Base-by-base conservation (phyloP, 2,113 vertebrate genomes). In the Mesoclemmys tuberculata region DNA sequence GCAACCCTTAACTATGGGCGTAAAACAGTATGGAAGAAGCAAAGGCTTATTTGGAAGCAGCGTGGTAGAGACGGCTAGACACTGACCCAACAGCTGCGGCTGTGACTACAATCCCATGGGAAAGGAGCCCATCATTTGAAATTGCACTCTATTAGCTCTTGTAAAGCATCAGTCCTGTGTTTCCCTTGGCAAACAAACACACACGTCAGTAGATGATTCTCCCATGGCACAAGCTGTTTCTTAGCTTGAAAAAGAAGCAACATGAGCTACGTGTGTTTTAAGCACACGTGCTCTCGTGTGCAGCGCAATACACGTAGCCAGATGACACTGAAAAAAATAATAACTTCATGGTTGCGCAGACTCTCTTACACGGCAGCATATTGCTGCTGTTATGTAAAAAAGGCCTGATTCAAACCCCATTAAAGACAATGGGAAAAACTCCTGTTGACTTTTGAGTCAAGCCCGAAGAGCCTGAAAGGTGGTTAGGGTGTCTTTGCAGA, bases 281-380 rank as follows among this genome's bases (percentile, higher is more conserved):
- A 88, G 22, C 46, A 49, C 11, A 51, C 24, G 87, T 24, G 26
- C 44, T 55, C 55, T 51, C 55, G 24, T 4, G 2, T 2, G 58
- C 54, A 0, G 22, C 5, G 83, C 31, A 38, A 94, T 26, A 0
- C 0, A 0, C 16, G 0, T 4, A 61, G 27, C 51, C 27, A 55
- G 29, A 75, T 26, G 41, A 27, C 46, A 12, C 26, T 26, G 26
- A 26, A 29, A 80, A 80, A 80, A 24, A 78, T 27, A 48, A 48
- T 27, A 48, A 79, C 46, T 3, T 52, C n/a, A 52, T 80, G 29
- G 79, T 80, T 52, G 21, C 14, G 12, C 5, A 21, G 18, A 68
- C 81, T 85, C 5, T n/a, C 56, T 2, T 5, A 21, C 6, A 0
- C 35, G 11, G 21, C 10, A 77, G 75, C 52, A 46, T 0, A 0